phyloP scores from a whole-genome alignment of 2,113 vertebrate species.

The Mirounga angustirostris region DNA sequence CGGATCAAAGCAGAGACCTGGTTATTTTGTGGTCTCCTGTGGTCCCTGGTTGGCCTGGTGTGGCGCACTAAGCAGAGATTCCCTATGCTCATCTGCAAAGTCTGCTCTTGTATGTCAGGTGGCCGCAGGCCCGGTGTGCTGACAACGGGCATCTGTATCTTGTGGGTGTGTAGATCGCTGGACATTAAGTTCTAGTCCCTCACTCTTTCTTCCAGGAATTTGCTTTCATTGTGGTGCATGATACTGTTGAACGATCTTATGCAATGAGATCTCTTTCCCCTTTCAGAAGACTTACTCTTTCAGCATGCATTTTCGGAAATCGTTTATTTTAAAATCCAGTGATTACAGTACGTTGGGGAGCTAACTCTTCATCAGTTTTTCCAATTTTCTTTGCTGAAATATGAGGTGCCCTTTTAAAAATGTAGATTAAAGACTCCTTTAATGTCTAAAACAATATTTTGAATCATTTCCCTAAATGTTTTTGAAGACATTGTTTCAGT shows the following conservation, averaged over 20 bases:
- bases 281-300: background rate
- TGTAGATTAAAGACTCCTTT: background rate
- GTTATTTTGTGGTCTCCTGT: accelerated
- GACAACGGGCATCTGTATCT: accelerated
- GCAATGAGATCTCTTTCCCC: too few species aligned
- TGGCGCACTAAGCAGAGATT: accelerated
- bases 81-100: accelerated
- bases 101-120: accelerated
- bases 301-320: background rate
- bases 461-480: background rate
- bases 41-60: accelerated
- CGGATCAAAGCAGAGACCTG: accelerated
- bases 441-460: background rate
- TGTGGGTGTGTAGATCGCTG: accelerated
- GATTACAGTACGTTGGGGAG: accelerated
- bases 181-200: too few species aligned
- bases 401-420: background rate
- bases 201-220: background rate
- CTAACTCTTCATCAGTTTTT: background rate
- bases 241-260: background rate
- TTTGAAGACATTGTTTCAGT: accelerated
- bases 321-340: background rate
- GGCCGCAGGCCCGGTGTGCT: accelerated
- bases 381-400: background rate
- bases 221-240: background rate